phyloP scores from a whole-genome alignment of 2,797 vertebrate species.

The Crypturellus tataupa region DNA sequence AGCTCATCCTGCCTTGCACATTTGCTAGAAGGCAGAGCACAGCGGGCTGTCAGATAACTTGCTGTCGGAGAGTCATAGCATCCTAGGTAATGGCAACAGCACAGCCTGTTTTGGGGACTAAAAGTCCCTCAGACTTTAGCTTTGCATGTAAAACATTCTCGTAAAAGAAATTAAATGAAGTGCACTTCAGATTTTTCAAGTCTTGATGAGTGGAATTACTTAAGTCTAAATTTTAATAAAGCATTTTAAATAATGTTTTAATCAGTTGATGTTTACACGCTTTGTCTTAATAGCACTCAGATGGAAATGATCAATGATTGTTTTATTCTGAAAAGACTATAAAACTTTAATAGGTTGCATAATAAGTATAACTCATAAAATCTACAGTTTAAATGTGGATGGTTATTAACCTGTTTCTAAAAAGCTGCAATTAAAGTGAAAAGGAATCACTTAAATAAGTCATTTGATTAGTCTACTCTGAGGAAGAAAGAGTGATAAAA shows the following conservation, averaged over 20 bases:
- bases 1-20: not conserved
- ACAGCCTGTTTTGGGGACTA: not conserved
- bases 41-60: not conserved
- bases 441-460: conserved; percentile 68
- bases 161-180: conserved; percentile 75
- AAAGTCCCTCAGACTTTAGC: conserved; percentile 17
- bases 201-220: conserved; percentile 71
- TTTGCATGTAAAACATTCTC: conserved; percentile 56
- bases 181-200: conserved; percentile 70
- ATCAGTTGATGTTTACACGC: conserved; percentile 69
- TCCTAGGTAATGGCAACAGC: not conserved
- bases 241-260: conserved; percentile 77
- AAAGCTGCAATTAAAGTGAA: conserved; percentile 72
- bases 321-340: conserved; percentile 72
- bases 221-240: conserved; percentile 70
- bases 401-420: conserved; percentile 72
- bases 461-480: conserved; percentile 50
- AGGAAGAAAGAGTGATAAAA: conserved; percentile 24
- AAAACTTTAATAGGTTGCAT: conserved; percentile 69
- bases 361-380: conserved; percentile 74
- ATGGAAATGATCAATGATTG: conserved; percentile 75
- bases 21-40: not conserved
- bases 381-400: conserved; percentile 69
- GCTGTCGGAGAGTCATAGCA: not conserved
- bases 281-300: conserved; percentile 74